Percentiles rank a stretch among this genome's conserved stretches.
Conservation (phyloP, 2,113 vertebrate species). For the Halcyon malimbica region DNA sequence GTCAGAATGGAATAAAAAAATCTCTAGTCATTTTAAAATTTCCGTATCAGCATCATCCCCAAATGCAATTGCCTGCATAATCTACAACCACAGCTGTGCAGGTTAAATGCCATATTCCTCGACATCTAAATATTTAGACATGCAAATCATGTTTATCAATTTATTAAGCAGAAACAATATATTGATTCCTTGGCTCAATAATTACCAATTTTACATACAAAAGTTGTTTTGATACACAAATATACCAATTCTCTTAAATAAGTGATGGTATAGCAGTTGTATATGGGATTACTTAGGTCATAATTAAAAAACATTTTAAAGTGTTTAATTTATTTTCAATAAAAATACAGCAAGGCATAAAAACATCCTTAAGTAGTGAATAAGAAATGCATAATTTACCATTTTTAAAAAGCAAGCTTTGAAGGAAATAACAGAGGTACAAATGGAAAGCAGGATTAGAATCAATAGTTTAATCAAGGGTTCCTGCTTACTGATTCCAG, state of each 20-base stretch:
- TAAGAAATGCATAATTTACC: background rate
- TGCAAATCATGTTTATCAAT: background rate
- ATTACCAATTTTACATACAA: background rate
- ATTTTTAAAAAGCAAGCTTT: background rate
- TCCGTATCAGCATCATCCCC: background rate
- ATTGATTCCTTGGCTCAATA: background rate
- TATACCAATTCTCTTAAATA: background rate
- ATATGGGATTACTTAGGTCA: background rate
- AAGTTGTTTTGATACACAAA: background rate
- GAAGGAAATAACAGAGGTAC: background rate
- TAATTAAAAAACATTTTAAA: background rate
- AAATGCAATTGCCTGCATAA: background rate
- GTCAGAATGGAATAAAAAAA: background rate
- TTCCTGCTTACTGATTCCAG: conserved; percentile 14
- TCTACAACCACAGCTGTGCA: background rate
- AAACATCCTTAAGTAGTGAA: background rate
- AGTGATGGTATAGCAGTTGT: background rate
- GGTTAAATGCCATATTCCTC: conserved; percentile 1
- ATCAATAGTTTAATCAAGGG: conserved; percentile 35
- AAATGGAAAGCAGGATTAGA: background rate
- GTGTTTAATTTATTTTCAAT: background rate
- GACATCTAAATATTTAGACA: background rate
- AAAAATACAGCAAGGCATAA: background rate
- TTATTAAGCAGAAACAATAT: background rate
- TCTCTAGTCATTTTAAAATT: background rate